Percentiles rank a stretch among this genome's conserved stretches.
These are phyloP conservation scores for Leptinotarsa defecta DNA, from an alignment of 1,140 invertebrate genomes.

Conservation along the genomic window DNA sequence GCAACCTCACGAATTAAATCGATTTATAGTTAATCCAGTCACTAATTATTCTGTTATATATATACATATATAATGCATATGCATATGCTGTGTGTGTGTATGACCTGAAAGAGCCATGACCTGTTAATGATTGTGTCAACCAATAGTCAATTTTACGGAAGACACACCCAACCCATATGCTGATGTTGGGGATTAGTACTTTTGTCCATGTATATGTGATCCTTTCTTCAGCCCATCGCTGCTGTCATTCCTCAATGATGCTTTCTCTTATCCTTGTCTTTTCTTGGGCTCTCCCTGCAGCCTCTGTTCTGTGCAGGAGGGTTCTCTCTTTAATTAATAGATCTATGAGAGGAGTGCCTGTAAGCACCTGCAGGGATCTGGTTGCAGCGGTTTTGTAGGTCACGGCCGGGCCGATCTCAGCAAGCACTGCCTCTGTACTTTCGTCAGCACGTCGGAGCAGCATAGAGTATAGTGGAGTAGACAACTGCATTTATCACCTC, in stretches of 20 bases:
- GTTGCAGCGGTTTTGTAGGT: too few species aligned
- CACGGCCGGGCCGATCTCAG: too few species aligned
- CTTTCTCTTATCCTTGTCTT: too few species aligned
- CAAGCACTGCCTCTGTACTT: neutral
- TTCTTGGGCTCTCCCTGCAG: neutral
- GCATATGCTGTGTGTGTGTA: too few species aligned
- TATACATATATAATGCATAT: too few species aligned
- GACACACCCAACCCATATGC: conserved; percentile 18
- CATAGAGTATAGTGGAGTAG: conserved; percentile 27
- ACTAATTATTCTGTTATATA: too few species aligned
- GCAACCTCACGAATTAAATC: too few species aligned
- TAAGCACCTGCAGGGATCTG: too few species aligned
- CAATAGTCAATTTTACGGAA: conserved; percentile 40
- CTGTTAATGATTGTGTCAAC: conserved; percentile 45
- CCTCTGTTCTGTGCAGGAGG: neutral
- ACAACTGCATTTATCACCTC: conserved; percentile 12
- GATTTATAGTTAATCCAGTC: too few species aligned
- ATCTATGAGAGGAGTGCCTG: conserved; percentile 18
- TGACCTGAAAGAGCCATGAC: conserved; percentile 51
- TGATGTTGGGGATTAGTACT: conserved; percentile 1
- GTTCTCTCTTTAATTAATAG: conserved; percentile 8
- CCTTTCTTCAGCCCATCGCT: conserved; percentile 13
- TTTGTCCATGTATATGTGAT: conserved; percentile 18
- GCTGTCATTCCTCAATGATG: conserved; percentile 22
- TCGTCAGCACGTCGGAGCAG: conserved; percentile 16